Base-by-base conservation (phyloP, 2,797 vertebrate species). In the Pachyuromys duprasi region DNA sequence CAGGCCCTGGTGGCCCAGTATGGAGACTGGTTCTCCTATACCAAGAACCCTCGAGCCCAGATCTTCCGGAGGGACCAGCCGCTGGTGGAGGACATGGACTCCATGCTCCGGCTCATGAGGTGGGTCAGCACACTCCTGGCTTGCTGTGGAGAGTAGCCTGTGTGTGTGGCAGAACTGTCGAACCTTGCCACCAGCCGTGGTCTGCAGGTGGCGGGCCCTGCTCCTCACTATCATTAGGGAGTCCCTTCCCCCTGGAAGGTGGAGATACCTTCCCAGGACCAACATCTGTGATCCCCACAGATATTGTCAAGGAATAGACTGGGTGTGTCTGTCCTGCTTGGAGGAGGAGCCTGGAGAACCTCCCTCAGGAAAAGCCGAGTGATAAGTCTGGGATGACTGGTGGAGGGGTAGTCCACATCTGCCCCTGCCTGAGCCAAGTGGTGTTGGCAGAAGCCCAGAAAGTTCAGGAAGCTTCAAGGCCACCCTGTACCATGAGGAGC, bases 31-130 rank as follows among this genome's bases (percentile, higher is more conserved):
- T 99, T 99, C 98, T 99, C 99, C 96, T 99, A 99, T 0, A 98
- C 99, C 62, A 98, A 98, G 97, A 99, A 97, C 96, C 99, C 99
- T 0, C 99, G 99, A 0, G 99, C 99, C 87, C 99, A 99, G 97
- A 99, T 99, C 95, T 99, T 99, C 98, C 98, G 79, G 79, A 98
- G 99, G 89, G 99, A 99, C 98, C 99, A 99, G 88, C 99, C 99
- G 0, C 95, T 97, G 36, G 98, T 99, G 8, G 98, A 14, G 0
- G 99, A 99, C 95, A 15, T 99, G 93, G 97, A 99, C 80, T 99
- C 99, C 31, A 99, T 99, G 99, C 83, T 99, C 79, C 98, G 89
- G 28, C 99, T 99, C 55, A 99, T 99, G 99, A 99, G 99, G 99
- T 99, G 94, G 31, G 95, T 93, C 81, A 65, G 20, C 74, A 28